A percentile compares a stretch with the other conserved stretches of the same genome.
Conservation (phyloP, 1,140 invertebrate genomes). For the Fopius arisanus region DNA sequence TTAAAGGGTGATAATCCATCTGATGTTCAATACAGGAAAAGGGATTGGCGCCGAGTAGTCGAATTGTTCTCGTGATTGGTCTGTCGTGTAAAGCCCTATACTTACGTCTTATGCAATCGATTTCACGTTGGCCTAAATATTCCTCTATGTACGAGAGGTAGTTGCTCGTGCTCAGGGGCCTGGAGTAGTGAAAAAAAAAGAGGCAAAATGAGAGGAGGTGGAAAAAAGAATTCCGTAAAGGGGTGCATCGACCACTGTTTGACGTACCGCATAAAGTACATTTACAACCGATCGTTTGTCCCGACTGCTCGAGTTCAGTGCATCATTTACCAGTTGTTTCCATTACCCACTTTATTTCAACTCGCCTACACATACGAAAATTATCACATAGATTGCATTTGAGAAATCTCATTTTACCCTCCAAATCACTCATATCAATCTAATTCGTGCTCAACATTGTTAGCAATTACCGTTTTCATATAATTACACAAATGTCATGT, state of each 20-base stretch:
- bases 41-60: conserved; percentile 26
- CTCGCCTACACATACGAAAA: too few relatives aligned
- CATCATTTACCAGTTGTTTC: not conserved
- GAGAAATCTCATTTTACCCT: too few relatives aligned
- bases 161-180: not conserved
- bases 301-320: not conserved
- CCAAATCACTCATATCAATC: too few relatives aligned
- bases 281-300: conserved; percentile 9
- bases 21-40: not conserved
- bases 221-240: not conserved
- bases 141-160: conserved; percentile 23
- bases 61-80: conserved; percentile 42
- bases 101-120: conserved; percentile 46
- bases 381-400: too few relatives aligned
- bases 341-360: not conserved
- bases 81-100: conserved; percentile 39
- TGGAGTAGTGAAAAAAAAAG: not conserved
- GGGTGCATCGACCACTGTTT: conserved; percentile 1
- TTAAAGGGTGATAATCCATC: not conserved
- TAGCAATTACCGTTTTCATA: too few relatives aligned
- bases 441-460: too few relatives aligned
- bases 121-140: conserved; percentile 41
- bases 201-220: not conserved
- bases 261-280: conserved; percentile 1
- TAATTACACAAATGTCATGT: too few relatives aligned